Conservation (phyloP, 2,888 invertebrate species). For the Agrochola lychnidis region DNA sequence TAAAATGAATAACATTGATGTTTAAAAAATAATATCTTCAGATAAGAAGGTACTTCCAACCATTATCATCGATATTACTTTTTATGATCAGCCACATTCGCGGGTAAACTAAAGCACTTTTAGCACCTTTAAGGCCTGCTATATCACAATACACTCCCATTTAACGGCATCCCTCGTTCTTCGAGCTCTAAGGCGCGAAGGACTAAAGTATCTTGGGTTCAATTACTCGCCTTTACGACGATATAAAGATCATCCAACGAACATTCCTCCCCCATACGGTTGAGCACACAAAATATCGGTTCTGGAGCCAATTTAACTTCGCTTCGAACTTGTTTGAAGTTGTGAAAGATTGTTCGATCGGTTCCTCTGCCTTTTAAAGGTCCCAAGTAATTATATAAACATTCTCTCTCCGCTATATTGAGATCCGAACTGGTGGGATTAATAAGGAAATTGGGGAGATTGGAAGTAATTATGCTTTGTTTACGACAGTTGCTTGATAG, state of each 20-base stretch:
- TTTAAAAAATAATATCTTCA: conserved; percentile 5
- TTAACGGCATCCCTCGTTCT: conserved; percentile 42
- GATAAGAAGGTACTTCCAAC: not conserved
- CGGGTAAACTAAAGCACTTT: conserved; percentile 12
- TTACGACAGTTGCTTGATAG: conserved; percentile 52
- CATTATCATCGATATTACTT: conserved; percentile 43
- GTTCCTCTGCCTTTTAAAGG: conserved; percentile 71
- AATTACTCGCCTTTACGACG: conserved; percentile 69
- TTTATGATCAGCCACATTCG: conserved; percentile 35
- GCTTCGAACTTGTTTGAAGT: conserved; percentile 73
- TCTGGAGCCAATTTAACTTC: conserved; percentile 79
- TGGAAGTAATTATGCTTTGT: conserved; percentile 57
- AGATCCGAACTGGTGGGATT: conserved; percentile 62
- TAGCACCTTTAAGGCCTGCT: conserved; percentile 36
- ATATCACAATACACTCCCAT: conserved; percentile 36
- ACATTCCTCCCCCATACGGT: conserved; percentile 69
- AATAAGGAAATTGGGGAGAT: conserved; percentile 63
- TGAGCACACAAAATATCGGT: conserved; percentile 75
- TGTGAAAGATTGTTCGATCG: conserved; percentile 74
- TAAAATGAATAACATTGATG: not conserved
- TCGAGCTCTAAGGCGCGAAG: conserved; percentile 57
- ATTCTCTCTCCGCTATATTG: conserved; percentile 65
- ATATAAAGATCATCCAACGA: conserved; percentile 68
- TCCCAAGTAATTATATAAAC: conserved; percentile 75
- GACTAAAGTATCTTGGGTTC: conserved; percentile 61